These are phyloP conservation scores for Smittia sp. DNA, from an alignment of 2,888 invertebrate species.

Conservation along the genomic window DNA sequence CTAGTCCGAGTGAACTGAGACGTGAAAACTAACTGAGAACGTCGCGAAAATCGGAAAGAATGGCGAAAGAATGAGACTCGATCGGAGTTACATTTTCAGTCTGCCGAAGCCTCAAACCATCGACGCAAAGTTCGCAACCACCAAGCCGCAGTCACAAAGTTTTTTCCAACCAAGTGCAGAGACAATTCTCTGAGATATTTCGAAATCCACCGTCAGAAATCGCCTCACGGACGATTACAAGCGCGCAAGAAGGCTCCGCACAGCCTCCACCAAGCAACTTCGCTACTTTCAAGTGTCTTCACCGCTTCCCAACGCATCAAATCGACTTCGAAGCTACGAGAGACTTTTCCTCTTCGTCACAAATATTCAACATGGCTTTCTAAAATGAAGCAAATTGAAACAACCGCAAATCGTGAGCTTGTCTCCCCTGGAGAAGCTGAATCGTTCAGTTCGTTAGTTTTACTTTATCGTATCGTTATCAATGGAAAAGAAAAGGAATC, in stretches of 20 bases:
- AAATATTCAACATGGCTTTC: constrained; percentile 24
- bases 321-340: constrained; percentile 29
- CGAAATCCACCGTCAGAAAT: not conserved
- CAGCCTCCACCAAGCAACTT: constrained; percentile 8
- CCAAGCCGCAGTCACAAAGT: not conserved
- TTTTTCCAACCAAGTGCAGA: not conserved
- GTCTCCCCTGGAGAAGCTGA: constrained; percentile 34
- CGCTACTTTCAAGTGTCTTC: constrained; percentile 6
- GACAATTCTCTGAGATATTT: not conserved
- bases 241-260: not conserved
- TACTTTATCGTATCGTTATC: not conserved
- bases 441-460: not conserved
- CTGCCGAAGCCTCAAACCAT: not conserved
- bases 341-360: constrained; percentile 30
- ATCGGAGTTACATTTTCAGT: too few species aligned
- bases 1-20: not conserved
- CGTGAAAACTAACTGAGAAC: not conserved
- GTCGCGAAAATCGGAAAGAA: not conserved
- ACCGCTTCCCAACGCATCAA: not conserved
- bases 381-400: constrained; percentile 31
- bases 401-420: not conserved
- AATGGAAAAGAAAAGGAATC: constrained; percentile 38
- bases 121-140: not conserved
- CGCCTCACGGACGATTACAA: not conserved
- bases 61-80: not conserved